phyloP scores from a whole-genome alignment of 2,888 invertebrate species.

The Diachrysia chrysitis region DNA sequence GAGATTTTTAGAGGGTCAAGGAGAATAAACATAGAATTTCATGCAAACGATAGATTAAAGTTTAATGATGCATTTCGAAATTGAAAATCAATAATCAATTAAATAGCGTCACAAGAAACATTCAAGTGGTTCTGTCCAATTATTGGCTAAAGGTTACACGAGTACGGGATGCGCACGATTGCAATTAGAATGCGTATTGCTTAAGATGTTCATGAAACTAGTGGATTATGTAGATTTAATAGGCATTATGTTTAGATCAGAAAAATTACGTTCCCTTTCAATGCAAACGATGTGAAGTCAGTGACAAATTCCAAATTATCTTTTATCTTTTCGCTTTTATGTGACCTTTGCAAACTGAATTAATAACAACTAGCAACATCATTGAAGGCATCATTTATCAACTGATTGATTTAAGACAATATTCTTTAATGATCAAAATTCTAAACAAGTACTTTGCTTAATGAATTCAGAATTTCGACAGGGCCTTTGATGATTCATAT shows the following conservation, averaged over 20 bases:
- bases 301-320: too few species aligned
- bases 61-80: slow-evolving; percentile 37
- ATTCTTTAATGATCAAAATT: neutral
- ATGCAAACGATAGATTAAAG: slow-evolving; percentile 25
- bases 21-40: slow-evolving; percentile 29
- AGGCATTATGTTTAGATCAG: slow-evolving; percentile 21
- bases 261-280: slow-evolving; percentile 40
- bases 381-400: neutral
- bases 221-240: slow-evolving; percentile 46
- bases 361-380: too few species aligned
- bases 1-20: slow-evolving; percentile 38
- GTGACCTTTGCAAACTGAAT: neutral
- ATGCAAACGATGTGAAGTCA: slow-evolving; percentile 15
- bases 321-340: too few species aligned
- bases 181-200: slow-evolving; percentile 65
- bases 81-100: slow-evolving; percentile 48
- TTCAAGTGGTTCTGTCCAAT: slow-evolving; percentile 59
- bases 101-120: slow-evolving; percentile 47
- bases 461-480: slow-evolving; percentile 7
- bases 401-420: neutral
- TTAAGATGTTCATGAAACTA: slow-evolving; percentile 49
- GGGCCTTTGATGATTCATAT: slow-evolving; percentile 31
- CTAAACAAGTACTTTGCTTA: neutral
- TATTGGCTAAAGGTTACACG: slow-evolving; percentile 59
- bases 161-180: slow-evolving; percentile 62